Base-by-base conservation (phyloP, 2,888 invertebrate species). In the Cerastis rubricosa region DNA sequence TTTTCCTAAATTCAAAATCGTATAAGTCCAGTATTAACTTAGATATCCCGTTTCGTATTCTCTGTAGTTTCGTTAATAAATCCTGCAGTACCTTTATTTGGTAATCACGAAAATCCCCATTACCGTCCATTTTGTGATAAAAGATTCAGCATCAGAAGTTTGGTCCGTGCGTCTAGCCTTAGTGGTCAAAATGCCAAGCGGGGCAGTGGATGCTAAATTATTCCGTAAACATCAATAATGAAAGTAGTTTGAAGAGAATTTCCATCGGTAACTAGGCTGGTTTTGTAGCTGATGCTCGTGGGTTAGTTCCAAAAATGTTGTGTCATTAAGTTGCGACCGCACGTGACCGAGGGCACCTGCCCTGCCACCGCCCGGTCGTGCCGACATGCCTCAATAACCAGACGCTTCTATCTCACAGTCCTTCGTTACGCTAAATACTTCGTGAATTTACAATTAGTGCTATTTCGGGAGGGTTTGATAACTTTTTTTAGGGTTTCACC, bases 321-420 rank as follows among this genome's bases (percentile, higher is more conserved):
- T 90, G 90, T 92, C 88, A 91, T 93, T 92, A 90, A 88, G 90
- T 90, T 88, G 90, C 87, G 84, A 87, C 79, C 88, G 92, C 91
- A 93, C 94, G 94, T 94, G 94, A 94, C 93, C 88, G 91, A 87
- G 85, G 89, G 90, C 94, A 94, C 92, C 94, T 94, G 94, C 92
- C 92, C 94, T 94, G 94, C 92, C 90, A 87, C 88, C 87, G 90
- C 84, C 81, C 85, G 85, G 78, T 89, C 91, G 92, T 91, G 92
- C 90, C 91, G 93, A 90, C 91, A 93, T 90, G 92, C 91, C 87
- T 89, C 90, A 88, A 80, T 89, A 87, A 86, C 87, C 88, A 84
- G 78, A 79, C 83, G 82, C 75, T 75, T 65, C 83, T 88, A 92
- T 90, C 83, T 79, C 83, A 81, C 67, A 79, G 83, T 79, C 87